Conservation (phyloP, 2,888 invertebrate species). For the Hypomecis atomaria region DNA sequence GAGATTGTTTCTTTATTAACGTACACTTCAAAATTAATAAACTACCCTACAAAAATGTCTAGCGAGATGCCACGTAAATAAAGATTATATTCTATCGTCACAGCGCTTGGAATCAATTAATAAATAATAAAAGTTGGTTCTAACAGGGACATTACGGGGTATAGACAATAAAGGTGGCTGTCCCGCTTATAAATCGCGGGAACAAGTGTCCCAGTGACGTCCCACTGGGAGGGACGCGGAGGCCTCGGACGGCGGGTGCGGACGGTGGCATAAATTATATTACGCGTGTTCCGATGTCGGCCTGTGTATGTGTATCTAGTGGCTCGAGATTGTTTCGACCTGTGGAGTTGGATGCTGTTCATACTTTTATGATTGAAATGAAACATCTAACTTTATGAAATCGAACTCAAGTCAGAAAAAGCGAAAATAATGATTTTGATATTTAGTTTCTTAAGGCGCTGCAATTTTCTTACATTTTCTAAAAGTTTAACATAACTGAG, state of each 20-base stretch:
- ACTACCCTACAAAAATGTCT: constrained; percentile 27
- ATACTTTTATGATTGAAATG: not conserved
- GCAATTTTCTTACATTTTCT: too few relatives aligned
- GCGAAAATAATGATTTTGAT: too few relatives aligned
- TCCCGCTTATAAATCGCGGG: constrained; percentile 61
- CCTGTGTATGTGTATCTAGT: constrained; percentile 34
- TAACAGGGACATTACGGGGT: constrained; percentile 56
- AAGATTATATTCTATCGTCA: constrained; percentile 55
- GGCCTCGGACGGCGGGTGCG: constrained; percentile 45
- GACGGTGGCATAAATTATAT: constrained; percentile 62
- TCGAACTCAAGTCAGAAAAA: too few relatives aligned
- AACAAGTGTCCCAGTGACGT: constrained; percentile 62
- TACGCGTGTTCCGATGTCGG: constrained; percentile 39
- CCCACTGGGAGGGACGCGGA: constrained; percentile 42
- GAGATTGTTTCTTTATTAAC: constrained; percentile 37
- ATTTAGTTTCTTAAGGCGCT: too few relatives aligned
- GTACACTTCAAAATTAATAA: constrained; percentile 36
- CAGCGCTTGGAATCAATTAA: constrained; percentile 63
- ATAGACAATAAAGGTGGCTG: constrained; percentile 55
- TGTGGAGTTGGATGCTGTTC: constrained; percentile 18
- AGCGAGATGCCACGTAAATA: constrained; percentile 33
- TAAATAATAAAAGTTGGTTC: constrained; percentile 68
- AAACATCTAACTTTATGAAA: too few relatives aligned
- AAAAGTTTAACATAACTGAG: too few relatives aligned
- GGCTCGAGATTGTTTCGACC: constrained; percentile 4